Conservation (phyloP, 2,888 invertebrate species). For the Eretmocerus hayati region DNA sequence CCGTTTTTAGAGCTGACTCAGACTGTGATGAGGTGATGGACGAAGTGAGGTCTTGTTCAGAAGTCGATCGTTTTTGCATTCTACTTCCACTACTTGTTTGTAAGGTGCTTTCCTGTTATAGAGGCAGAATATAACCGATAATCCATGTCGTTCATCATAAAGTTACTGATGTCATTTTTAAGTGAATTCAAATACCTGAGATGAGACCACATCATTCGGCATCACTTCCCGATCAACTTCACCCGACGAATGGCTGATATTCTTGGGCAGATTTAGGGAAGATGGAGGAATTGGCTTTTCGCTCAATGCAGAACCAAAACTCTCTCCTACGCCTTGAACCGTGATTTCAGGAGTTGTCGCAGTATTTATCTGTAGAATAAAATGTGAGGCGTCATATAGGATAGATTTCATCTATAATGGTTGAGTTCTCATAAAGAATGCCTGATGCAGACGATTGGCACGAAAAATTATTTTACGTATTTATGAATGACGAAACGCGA, state of each 20-base stretch:
- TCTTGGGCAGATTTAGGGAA: slow-evolving; percentile 54
- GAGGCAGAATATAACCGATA: background rate
- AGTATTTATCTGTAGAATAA: slow-evolving; percentile 25
- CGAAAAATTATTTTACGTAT: background rate
- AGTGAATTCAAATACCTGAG: background rate
- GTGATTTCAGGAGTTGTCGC: slow-evolving; percentile 62
- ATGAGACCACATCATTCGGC: background rate
- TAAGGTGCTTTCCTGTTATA: slow-evolving; percentile 3
- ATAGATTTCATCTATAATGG: slow-evolving; percentile 2
- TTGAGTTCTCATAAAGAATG: background rate
- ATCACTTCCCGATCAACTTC: slow-evolving; percentile 51
- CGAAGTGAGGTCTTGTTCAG: slow-evolving; percentile 61
- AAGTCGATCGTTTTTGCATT: slow-evolving; percentile 50
- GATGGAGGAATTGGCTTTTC: slow-evolving; percentile 51
- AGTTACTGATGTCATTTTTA: background rate
- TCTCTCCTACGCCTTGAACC: slow-evolving; percentile 36
- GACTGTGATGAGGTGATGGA: slow-evolving; percentile 68
- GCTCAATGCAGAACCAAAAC: slow-evolving; percentile 8
- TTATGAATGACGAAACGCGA: no score
- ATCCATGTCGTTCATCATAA: background rate
- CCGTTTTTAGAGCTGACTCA: slow-evolving; percentile 67
- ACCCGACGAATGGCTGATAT: slow-evolving; percentile 64
- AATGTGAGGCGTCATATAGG: no score
- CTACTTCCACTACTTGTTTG: slow-evolving; percentile 25
- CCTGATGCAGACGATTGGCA: background rate